Evolutionary conservation across 2,888 invertebrate species (phyloP), one percentile per base, ranked within the genome.

Genomic region (Drosophila planitibia): DNA sequence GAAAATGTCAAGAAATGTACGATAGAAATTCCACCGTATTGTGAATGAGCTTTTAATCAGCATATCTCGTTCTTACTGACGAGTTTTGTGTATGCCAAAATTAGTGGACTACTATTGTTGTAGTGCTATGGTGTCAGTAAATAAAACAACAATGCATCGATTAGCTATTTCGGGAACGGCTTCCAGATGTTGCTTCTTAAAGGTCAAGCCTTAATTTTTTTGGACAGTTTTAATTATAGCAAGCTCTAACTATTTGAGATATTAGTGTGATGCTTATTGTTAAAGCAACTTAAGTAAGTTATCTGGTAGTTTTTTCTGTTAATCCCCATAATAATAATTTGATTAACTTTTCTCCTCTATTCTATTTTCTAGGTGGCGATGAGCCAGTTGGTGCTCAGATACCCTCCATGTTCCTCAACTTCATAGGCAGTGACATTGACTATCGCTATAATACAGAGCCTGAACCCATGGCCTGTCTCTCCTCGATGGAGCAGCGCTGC

Each of bases 381-480:
- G 97, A 98, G 92, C 97, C 97, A 0, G 97, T 97, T 0, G 97
- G 97, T 1, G 96, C 97, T 1, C 97, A 97, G 92, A 97, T 98
- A 58, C 98, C 98, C 0, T 97, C 97, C 4, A 97, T 98, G 96
- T 97, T 97, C 93, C 95, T 97, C 67, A 97, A 97, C 94, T 97
- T 97, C 92, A 95, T 97, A 66, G 97, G 97, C 6, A 96, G 96
- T 55, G 96, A 96, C 79, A 97, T 98, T 83, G 98, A 98, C 93
- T 98, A 98, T 97, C 95, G 96, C 33, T 98, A 96, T 93, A 95
- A 95, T 79, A 98, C 98, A 0, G 97, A 98, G 92, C 96, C 97
- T 0, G 98, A 98, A 64, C 94, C 94, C 12, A 95, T 94, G 19
- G 97, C 97, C 0, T 97, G 97, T 84, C 94, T 97, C 32, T 96